Evolutionary conservation across 2,888 invertebrate genomes (phyloP).

Genomic region (Eurytoma californica): DNA sequence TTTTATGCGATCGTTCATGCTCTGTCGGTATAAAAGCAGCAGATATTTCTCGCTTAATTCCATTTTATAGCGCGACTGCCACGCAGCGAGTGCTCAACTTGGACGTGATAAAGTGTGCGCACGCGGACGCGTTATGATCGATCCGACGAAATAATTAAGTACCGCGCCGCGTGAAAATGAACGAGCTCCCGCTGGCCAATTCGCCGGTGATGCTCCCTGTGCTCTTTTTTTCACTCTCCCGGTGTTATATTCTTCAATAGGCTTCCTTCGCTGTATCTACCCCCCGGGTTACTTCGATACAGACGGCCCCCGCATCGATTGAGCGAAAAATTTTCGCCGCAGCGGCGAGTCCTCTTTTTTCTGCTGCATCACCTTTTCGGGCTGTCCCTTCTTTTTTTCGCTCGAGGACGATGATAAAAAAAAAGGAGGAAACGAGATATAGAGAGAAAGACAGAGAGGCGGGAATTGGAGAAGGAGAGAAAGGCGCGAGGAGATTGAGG

Average conservation of each 20-base stretch:
- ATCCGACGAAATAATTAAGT: conserved; percentile 39
- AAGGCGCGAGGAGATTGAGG: background rate
- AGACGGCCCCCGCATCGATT: background rate
- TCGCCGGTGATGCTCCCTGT: background rate
- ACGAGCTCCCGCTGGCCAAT: conserved; percentile 5
- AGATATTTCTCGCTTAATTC: background rate
- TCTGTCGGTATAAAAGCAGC: background rate
- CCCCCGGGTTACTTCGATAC: too few relatives aligned
- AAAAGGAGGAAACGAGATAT: background rate
- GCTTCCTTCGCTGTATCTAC: too few relatives aligned
- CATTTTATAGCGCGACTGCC: background rate
- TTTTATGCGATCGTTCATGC: too few relatives aligned
- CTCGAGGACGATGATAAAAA: too few relatives aligned
- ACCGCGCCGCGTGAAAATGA: conserved; percentile 16
- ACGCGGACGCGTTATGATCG: background rate
- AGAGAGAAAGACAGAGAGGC: background rate
- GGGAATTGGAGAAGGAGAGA: background rate
- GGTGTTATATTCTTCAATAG: too few relatives aligned
- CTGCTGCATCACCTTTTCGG: too few relatives aligned
- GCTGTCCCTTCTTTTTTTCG: too few relatives aligned
- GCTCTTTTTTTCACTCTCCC: too few relatives aligned
- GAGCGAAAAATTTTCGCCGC: background rate
- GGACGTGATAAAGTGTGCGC: too few relatives aligned
- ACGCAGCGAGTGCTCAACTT: too few relatives aligned
- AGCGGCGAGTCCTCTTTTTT: too few relatives aligned